Conservation (phyloP, 2,797 vertebrate genomes). For the Tokudaia tokunoshimensis region DNA sequence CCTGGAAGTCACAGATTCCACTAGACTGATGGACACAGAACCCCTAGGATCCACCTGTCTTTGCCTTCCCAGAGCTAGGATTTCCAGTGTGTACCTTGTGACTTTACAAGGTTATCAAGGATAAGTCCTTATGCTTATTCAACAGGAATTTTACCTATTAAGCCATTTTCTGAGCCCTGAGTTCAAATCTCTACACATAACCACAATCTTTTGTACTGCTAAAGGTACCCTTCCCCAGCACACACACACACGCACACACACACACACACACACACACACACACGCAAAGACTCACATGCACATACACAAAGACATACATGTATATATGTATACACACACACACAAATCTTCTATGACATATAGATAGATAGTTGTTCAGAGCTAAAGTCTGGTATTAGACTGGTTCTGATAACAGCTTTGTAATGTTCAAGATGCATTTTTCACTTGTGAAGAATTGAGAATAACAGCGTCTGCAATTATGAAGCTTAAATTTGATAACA, state of each 20-base stretch:
- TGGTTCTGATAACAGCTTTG: background rate
- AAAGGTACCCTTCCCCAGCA: background rate
- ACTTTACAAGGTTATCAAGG: background rate
- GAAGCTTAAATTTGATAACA: background rate
- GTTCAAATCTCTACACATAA: background rate
- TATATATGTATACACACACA: background rate
- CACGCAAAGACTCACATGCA: background rate
- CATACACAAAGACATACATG: no score
- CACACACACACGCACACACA: background rate
- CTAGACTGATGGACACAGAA: background rate
- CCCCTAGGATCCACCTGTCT: no score
- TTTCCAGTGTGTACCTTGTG: background rate
- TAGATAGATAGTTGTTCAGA: background rate
- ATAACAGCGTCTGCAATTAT: background rate
- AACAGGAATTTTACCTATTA: background rate
- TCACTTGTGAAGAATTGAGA: background rate
- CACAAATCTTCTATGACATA: background rate
- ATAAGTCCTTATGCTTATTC: background rate
- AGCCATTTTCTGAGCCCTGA: background rate
- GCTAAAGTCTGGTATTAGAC: background rate
- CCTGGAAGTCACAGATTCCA: background rate
- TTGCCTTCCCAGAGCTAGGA: background rate
- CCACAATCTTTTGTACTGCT: background rate
- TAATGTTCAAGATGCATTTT: constrained; percentile 18
- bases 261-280: background rate